Evolutionary conservation across 2,888 invertebrate species (phyloP), one percentile per base, ranked within the genome.

Genomic region (Tachina lurida): DNA sequence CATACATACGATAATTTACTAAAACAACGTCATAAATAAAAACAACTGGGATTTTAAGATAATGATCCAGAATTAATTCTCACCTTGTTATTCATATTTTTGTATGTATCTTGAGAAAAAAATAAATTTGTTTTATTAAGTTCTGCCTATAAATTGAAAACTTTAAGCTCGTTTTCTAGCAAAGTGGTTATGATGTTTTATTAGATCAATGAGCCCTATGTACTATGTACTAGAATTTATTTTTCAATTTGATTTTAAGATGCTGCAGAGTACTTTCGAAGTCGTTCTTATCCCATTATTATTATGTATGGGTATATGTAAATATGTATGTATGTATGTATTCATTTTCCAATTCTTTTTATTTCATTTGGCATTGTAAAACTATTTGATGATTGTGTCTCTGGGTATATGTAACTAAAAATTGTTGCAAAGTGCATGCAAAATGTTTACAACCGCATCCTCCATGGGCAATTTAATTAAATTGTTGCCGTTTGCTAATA

Each of bases 391-490:
- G 83, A 84, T 74, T 73, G 67, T 78, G 81, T 79, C 71, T 77
- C 67, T 73, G 71, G 73, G 60, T 84, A 67, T 39, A n/a, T n/a
- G n/a, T n/a, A 84, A 84, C 67, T 73, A 60, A 67, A 73, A 77
- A 60, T 82, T 85, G 78, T 43, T 82, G 85, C 82, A 76, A 87
- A 84, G 87, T 87, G 86, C 86, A 88, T 87, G 82, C 84, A 84
- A 84, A 86, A 86, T 82, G 86, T 87, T 86, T 84, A 78, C 88
- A 88, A 85, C 84, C 84, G 84, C 87, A 87, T 86, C 87, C 88
- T 88, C 88, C 88, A 89, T 88, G 89, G 89, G 87, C 88, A 88
- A 89, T 89, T 90, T 90, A 90, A 90, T 90, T 89, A 89, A 90
- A 90, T 89, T 90, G 90, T 90, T 89, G 88, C 88, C 83, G 79